Evolutionary conservation across 1,140 invertebrate genomes (phyloP).

Genomic region (Drosophila saltans): DNA sequence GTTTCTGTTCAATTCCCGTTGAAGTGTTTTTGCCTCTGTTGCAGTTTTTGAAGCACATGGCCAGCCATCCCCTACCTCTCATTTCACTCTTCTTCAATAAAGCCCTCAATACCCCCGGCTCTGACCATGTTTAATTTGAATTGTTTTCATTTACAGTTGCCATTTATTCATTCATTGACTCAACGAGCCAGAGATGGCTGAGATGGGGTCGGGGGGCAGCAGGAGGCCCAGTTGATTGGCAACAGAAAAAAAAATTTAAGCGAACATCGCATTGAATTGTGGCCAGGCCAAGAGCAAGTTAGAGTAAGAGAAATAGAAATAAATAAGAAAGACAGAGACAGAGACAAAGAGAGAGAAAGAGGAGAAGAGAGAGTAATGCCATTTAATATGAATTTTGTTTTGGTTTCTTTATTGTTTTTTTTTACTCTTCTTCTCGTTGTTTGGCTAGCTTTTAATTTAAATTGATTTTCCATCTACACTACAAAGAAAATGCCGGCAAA

Average conservation of each 20-base stretch:
- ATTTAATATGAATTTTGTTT: conserved; percentile 67
- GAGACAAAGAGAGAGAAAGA: conserved; percentile 7
- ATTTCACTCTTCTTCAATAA: neutral
- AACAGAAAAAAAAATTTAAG: conserved; percentile 29
- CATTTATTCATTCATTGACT: conserved; percentile 74
- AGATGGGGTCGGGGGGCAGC: neutral
- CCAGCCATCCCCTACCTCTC: conserved; percentile 10
- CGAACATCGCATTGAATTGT: conserved; percentile 20
- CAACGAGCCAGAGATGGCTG: conserved; percentile 26
- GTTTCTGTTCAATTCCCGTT: conserved; percentile 49
- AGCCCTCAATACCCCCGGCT: neutral
- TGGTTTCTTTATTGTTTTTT: neutral
- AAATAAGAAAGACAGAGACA: conserved; percentile 8
- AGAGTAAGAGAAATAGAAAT: conserved; percentile 17
- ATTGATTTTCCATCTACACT: conserved; percentile 55
- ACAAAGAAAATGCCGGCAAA: neutral
- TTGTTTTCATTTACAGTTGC: conserved; percentile 81
- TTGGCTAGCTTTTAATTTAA: conserved; percentile 53
- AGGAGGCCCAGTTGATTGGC: conserved; percentile 61
- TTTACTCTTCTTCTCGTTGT: conserved; percentile 12
- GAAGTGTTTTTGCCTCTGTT: conserved; percentile 68
- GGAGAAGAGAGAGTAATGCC: conserved; percentile 9
- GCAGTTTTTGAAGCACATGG: conserved; percentile 72
- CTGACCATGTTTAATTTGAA: conserved; percentile 75
- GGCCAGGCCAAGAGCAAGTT: conserved; percentile 7